Evolutionary conservation across 2,797 vertebrate genomes (phyloP).

Genomic region (Okamejei kenojei): DNA sequence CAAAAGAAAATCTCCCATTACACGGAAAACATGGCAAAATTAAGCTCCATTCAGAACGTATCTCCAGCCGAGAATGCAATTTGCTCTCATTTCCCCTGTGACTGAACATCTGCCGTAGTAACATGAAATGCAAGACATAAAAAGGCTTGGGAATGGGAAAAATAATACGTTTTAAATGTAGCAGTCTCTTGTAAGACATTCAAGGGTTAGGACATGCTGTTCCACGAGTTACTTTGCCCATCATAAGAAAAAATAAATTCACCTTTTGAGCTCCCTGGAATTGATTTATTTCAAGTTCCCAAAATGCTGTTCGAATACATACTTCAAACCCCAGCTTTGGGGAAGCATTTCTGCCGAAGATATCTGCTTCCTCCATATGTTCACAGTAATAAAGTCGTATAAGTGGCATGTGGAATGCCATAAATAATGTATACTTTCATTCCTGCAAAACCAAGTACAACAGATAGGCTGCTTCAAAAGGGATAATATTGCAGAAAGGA

Average conservation of each 20-base stretch:
- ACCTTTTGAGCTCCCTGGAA: background rate
- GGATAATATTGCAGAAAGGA: background rate
- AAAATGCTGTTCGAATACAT: background rate
- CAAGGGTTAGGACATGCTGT: no score
- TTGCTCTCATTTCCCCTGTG: background rate
- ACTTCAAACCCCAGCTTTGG: background rate
- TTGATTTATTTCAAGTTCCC: background rate
- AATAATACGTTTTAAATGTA: background rate
- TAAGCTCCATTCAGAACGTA: background rate
- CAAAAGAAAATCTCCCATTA: background rate
- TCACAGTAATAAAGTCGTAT: background rate
- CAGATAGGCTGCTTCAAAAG: background rate
- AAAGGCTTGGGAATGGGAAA: background rate
- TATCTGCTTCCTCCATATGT: background rate
- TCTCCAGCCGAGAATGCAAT: background rate
- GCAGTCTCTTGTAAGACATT: background rate
- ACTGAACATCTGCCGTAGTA: background rate
- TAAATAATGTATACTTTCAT: background rate
- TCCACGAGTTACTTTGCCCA: background rate
- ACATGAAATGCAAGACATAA: background rate
- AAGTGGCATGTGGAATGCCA: background rate
- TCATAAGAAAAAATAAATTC: background rate
- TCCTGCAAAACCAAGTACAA: background rate
- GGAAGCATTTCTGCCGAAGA: background rate
- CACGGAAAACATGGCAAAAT: background rate